Conservation (phyloP, 2,888 invertebrate species). For the Anaspis maculata region DNA sequence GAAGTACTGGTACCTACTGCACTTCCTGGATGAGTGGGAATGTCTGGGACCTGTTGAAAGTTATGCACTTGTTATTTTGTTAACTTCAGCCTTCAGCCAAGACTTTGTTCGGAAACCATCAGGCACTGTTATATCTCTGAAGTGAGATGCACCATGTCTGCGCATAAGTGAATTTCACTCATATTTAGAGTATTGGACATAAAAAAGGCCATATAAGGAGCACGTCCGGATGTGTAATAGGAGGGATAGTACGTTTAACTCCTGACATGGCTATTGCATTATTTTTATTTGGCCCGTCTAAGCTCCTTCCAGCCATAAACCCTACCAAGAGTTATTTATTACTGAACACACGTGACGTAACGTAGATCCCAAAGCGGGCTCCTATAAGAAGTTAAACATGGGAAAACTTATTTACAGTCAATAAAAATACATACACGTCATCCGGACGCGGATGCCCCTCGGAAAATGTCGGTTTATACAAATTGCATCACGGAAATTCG, state of each 20-base stretch:
- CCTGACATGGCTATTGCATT: conserved; percentile 31
- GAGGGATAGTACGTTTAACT: conserved; percentile 24
- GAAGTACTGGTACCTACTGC: too few relatives aligned
- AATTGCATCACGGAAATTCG: conserved; percentile 6
- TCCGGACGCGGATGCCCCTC: conserved; percentile 1
- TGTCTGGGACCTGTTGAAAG: too few relatives aligned
- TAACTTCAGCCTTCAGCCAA: too few relatives aligned
- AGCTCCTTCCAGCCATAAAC: conserved; percentile 25
- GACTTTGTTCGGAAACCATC: too few relatives aligned
- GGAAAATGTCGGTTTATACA: conserved; percentile 5
- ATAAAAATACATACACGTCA: conserved; percentile 13
- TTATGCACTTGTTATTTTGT: too few relatives aligned
- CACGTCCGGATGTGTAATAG: conserved; percentile 25
- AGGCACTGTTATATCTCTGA: too few relatives aligned
- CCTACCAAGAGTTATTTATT: conserved; percentile 32
- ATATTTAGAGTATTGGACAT: not conserved
- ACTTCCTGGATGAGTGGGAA: too few relatives aligned
- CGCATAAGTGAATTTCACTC: not conserved
- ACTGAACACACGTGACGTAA: conserved; percentile 27
- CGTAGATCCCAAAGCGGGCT: conserved; percentile 18
- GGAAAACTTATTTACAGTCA: conserved; percentile 18
- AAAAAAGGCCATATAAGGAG: conserved; percentile 13
- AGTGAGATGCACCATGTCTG: too few relatives aligned
- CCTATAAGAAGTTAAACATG: conserved; percentile 22
- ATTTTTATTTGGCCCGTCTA: conserved; percentile 29